Evolutionary conservation across 2,888 invertebrate genomes (phyloP), one percentile per base, ranked within the genome.

Genomic region (Smittia aterrima): DNA sequence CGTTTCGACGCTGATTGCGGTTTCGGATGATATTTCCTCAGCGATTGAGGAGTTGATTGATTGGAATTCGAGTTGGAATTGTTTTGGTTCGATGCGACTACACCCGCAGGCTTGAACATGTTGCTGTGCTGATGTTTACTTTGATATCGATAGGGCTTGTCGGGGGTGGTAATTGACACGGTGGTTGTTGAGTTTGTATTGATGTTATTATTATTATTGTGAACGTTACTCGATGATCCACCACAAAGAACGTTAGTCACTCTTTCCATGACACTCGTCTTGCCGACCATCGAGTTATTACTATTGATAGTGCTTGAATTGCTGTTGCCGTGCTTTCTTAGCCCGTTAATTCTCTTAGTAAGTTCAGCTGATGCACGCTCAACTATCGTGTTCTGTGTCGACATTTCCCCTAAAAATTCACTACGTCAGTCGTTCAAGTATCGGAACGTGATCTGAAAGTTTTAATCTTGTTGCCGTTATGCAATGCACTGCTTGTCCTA

Each of bases 281-380:
- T 86, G 76, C 84, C 84, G 76, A 84, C 82, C 77, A 88, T 85
- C 75, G 77, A 77, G 75, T 80, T 80, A 76, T 81, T 82, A 80
- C 85, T 85, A 77, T 83, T 83, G 24, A 27, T 27, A 76, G 81
- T 82, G 77, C 79, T 40, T 80, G 76, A 79, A 77, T 53, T 81
- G 16, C 32, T 27, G 78, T 87, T 87, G 75, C 47, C 24, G 87
- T 88, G 83, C 77, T 83, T 83, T 73, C 90, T 89, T 78, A 93
- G 86, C 76, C 93, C 93, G 80, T 92, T 94, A 84, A 95, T 94
- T 80, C 94, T 89, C 81, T 94, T 93, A 78, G 93, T 91, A 77
- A 95, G 86, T 84, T 95, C 94, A 77, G 94, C 94, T 78, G 93
- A 93, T 79, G 94, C 94, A 80, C 94, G 88, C 86, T 95, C 94